phyloP scores from a whole-genome alignment of 2,888 invertebrate species.

The Napeogenes inachia region DNA sequence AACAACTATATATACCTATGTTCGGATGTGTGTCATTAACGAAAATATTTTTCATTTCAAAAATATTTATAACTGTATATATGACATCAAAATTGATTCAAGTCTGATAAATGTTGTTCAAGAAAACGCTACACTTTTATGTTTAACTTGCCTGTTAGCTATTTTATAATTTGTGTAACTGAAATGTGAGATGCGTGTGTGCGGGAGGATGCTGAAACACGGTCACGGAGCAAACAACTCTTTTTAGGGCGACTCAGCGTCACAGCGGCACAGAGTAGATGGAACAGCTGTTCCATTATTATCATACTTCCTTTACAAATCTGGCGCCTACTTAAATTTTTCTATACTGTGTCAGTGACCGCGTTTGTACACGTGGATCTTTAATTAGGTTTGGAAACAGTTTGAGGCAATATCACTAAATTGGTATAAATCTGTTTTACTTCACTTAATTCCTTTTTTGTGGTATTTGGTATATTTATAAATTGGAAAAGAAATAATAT shows the following conservation, averaged over 20 bases:
- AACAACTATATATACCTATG: no score
- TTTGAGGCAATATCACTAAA: background rate
- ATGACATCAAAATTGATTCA: no score
- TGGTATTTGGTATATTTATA: no score
- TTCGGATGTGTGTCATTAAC: no score
- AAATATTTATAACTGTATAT: no score
- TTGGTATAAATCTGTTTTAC: background rate
- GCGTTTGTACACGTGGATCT: slow-evolving; percentile 14
- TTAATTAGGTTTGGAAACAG: slow-evolving; percentile 10
- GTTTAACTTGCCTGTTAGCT: background rate
- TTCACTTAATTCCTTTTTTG: no score
- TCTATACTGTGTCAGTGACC: slow-evolving; percentile 17
- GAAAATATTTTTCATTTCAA: no score
- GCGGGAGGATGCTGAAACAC: slow-evolving; percentile 24
- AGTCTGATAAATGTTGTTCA: no score
- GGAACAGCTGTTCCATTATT: slow-evolving; percentile 20
- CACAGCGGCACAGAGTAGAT: slow-evolving; percentile 13
- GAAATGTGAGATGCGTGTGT: slow-evolving; percentile 10
- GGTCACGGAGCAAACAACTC: slow-evolving; percentile 42
- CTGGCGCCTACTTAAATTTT: slow-evolving; percentile 14
- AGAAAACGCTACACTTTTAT: no score
- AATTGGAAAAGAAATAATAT: no score
- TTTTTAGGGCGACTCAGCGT: slow-evolving; percentile 39
- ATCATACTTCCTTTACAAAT: slow-evolving; percentile 20
- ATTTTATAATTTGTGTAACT: slow-evolving; percentile 2